Percentiles rank a stretch among this genome's conserved stretches.
These are phyloP conservation scores for Cynaeus angustus DNA, from an alignment of 2,888 invertebrate genomes.

Conservation along the genomic window DNA sequence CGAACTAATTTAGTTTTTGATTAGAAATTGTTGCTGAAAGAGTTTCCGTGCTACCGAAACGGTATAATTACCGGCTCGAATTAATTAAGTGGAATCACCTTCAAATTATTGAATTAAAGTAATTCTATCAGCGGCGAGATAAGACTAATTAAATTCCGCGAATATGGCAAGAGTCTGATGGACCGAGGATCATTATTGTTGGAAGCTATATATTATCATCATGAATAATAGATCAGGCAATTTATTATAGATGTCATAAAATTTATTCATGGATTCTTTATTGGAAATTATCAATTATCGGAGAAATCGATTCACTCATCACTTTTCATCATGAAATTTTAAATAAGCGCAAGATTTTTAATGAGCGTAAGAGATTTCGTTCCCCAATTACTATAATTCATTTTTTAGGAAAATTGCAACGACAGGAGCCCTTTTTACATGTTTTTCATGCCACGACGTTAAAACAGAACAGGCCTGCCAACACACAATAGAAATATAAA, in stretches of 20 bases:
- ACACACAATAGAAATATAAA: too few species aligned
- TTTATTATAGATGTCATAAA: background rate
- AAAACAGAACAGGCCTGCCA: too few species aligned
- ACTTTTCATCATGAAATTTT: too few species aligned
- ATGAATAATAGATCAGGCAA: constrained; percentile 4
- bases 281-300: background rate
- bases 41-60: background rate
- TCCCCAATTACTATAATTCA: too few species aligned
- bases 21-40: constrained; percentile 13
- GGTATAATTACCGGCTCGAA: constrained; percentile 9
- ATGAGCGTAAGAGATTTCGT: too few species aligned
- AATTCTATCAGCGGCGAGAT: background rate
- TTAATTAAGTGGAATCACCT: constrained; percentile 3
- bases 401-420: too few species aligned
- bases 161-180: background rate
- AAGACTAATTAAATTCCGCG: constrained; percentile 5
- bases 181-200: background rate
- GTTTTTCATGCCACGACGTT: too few species aligned
- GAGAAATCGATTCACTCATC: too few species aligned
- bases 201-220: background rate
- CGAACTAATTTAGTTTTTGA: constrained; percentile 10
- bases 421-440: too few species aligned
- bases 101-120: constrained; percentile 1
- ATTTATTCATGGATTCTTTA: background rate
- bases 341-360: too few species aligned